phyloP scores from a whole-genome alignment of 2,113 vertebrate species.

The Chionis minor region DNA sequence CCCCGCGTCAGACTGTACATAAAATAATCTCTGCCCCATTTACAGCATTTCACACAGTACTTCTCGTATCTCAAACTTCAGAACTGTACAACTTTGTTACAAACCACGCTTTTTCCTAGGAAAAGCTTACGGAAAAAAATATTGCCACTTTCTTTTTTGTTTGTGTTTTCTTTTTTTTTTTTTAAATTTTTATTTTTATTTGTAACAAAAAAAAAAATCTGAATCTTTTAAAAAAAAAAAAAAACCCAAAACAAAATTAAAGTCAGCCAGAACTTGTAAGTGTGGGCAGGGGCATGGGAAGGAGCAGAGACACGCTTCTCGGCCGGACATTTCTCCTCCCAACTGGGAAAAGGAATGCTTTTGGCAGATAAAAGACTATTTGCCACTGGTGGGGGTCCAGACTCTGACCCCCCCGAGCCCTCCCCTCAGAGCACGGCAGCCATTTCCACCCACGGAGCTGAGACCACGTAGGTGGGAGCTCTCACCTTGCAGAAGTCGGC shows the following conservation, averaged over 20 bases:
- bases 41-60: conserved; percentile 72
- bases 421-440: neutral
- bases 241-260: conserved; percentile 6
- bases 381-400: neutral
- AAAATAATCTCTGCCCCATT: conserved; percentile 76
- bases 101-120: conserved; percentile 81
- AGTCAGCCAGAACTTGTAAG: conserved; percentile 56
- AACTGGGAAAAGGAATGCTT: neutral
- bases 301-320: neutral
- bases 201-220: conserved; percentile 29
- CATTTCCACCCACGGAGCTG: neutral
- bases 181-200: conserved; percentile 1
- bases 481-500: too few species aligned
- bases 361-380: neutral
- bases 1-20: conserved; percentile 67
- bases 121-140: conserved; percentile 72
- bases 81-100: conserved; percentile 86
- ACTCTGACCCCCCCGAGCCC: accelerated
- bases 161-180: neutral
- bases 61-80: conserved; percentile 71
- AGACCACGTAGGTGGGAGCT: neutral
- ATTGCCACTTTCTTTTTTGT: conserved; percentile 67
- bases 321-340: neutral
- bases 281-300: neutral
- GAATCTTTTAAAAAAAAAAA: neutral